phyloP scores from a whole-genome alignment of 2,113 vertebrate genomes.

The Dipodomys ordii region DNA sequence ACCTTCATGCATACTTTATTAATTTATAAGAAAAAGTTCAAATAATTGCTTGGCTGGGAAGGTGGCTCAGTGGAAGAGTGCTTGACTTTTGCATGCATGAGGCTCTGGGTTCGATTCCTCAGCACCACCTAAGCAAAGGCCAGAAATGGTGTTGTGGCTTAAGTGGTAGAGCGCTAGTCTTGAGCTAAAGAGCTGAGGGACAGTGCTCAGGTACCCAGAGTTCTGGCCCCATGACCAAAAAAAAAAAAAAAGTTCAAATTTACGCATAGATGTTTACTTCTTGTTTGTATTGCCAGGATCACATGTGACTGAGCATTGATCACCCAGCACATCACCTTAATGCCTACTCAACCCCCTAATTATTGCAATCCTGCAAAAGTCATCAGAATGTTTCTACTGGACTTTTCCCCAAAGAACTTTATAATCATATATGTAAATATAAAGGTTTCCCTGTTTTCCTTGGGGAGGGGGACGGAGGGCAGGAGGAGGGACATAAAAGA shows the following conservation, averaged over 20 bases:
- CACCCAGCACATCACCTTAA: not conserved
- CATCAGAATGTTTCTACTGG: not conserved
- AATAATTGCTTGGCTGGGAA: not conserved
- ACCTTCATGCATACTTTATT: not conserved
- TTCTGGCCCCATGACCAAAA: too few relatives aligned
- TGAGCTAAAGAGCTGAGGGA: too few relatives aligned
- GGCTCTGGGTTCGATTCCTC: too few relatives aligned
- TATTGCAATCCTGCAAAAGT: not conserved
- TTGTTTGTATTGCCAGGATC: constrained; percentile 70
- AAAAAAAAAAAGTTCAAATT: constrained; percentile 2
- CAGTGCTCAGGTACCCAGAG: too few relatives aligned
- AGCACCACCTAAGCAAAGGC: too few relatives aligned
- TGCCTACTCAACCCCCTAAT: not conserved
- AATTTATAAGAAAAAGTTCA: constrained; percentile 46
- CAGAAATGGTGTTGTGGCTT: too few relatives aligned
- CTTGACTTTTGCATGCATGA: too few relatives aligned
- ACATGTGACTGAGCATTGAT: constrained; percentile 29
- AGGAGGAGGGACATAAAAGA: too few relatives aligned
- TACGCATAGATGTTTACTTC: not conserved
- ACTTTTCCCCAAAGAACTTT: not conserved
- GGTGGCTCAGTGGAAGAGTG: too few relatives aligned
- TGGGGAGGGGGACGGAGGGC: not conserved
- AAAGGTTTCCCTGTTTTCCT: not conserved
- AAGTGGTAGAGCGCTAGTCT: too few relatives aligned
- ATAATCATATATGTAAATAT: not conserved